Evolutionary conservation across 2,888 invertebrate species (phyloP), one percentile per base, ranked within the genome.

Genomic region (Lepas anatifera): DNA sequence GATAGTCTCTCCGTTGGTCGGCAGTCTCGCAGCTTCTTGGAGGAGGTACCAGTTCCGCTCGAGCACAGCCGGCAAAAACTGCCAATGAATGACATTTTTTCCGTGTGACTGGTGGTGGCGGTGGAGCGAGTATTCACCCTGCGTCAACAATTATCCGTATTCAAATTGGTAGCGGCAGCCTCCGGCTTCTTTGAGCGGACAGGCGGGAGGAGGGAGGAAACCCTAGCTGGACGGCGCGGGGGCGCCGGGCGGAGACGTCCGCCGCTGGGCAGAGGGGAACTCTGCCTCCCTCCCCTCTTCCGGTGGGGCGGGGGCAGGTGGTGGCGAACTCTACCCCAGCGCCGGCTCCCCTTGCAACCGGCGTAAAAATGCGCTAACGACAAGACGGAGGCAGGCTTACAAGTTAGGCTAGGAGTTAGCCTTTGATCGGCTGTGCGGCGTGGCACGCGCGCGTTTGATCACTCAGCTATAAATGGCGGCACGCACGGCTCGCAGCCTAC

Each of bases 261-360:
- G 50, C 27, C 25, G 50, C 8, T 27, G 8, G 18, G 32, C 27
- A 3, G 52, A 32, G 18, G 29, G n/a, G 16, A 2, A 16, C 3
- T 16, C 29, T 29, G 3, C 52, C 18, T 13, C 29, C 32, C 29
- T 16, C 16, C 52, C 52, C 10, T 32, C 52, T 52, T 52, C 52
- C 52, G 52, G 52, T 32, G 52, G 52, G 52, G 52, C 3, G 52
- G 52, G 52, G 29, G 52, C 52, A 52, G 52, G 52, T 52, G 52
- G 52, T 16, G 32, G 29, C 13, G 52, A 52, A 52, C 52, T 32
- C 52, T 32, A 52, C 29, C 29, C 25, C 29, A 29, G 10, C n/a
- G 32, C 52, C 52, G 4, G 29, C 7, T 27, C 52, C 52, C 32
- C 29, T 27, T 32, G 52, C 52, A 52, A 52, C 27, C 10, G 52